These are phyloP conservation scores for Pseudococcus viburni DNA, from an alignment of 2,888 invertebrate species.

Conservation along the genomic window DNA sequence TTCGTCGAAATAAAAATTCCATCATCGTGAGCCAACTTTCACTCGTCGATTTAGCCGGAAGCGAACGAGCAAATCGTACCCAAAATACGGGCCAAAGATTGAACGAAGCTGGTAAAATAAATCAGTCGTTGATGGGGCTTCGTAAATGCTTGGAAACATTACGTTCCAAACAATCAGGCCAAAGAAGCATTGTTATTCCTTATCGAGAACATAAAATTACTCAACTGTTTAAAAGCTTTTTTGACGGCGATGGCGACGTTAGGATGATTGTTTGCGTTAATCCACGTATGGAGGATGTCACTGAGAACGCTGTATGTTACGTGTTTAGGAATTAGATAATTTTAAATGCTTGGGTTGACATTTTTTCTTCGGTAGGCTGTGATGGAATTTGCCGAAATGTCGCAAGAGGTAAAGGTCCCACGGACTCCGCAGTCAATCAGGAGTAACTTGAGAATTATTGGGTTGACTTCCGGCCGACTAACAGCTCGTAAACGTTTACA, in stretches of 20 bases:
- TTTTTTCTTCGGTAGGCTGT: constrained; percentile 79
- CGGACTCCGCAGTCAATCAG: constrained; percentile 74
- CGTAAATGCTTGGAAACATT: constrained; percentile 92
- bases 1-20: constrained; percentile 83
- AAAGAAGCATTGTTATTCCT: constrained; percentile 76
- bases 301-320: constrained; percentile 86
- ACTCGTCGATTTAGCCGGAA: constrained; percentile 97
- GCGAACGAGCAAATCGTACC: constrained; percentile 92
- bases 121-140: constrained; percentile 95
- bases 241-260: constrained; percentile 96
- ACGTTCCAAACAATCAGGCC: constrained; percentile 82
- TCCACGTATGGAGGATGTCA: constrained; percentile 91
- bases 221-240: constrained; percentile 96
- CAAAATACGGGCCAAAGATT: constrained; percentile 85
- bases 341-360: neutral
- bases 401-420: constrained; percentile 92
- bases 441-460: constrained; percentile 73
- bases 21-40: constrained; percentile 92
- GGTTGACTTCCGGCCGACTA: constrained; percentile 83
- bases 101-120: constrained; percentile 87
- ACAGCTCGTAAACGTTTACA: constrained; percentile 74
- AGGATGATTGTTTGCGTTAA: constrained; percentile 98
- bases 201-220: constrained; percentile 96
- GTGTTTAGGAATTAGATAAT: neutral
- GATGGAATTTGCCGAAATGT: constrained; percentile 96